Base-by-base conservation (phyloP, 2,888 invertebrate species). In the Drosophila setosimentum region DNA sequence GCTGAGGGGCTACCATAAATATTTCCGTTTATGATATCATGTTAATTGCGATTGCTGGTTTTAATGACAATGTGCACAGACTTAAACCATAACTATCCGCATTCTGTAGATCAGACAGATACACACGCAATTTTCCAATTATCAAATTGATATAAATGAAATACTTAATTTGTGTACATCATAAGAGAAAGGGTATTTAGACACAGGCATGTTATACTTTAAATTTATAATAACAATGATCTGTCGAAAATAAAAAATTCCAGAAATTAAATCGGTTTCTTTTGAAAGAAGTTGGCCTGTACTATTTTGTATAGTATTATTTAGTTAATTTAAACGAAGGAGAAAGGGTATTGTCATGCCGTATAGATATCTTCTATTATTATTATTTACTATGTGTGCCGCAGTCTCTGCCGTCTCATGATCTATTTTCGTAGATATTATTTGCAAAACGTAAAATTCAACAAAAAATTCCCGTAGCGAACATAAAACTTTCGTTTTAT, bases 401-500 rank as follows among this genome's bases (percentile, higher is more conserved):
- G 73, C 68, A 58, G 82, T 75, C 82, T 77, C 70, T 69, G 67
- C 68, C 72, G 71, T 80, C 74, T 89, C 78, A 80, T 83, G 90
- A 85, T 85, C 88, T 89, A 91, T 89, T 89, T 89, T 85, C 65
- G 90, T 82, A 80, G 72, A 80, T 75, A 78, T 76, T 71, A 78
- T 82, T 86, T 88, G 90, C 90, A 72, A 82, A 75, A 66, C 13
- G 24, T 45, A 45, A 45, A 45, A 8, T 24, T 16, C 18, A 60
- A 62, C 37, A 24, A 63, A 37, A 29, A 40, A 68, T 68, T 73
- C 70, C 63, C 68, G 65, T 68, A 72, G 71, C 69, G 70, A 42
- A 74, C 69, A 76, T 76, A 78, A 80, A 85, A 77, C 61, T 72
- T 76, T 79, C 70, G 77, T 81, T 83, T 88, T 77, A 81, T 85